A percentile compares a stretch with the other conserved stretches of the same genome.
Evolutionary conservation across 2,888 invertebrate species (phyloP).

Genomic region (Tetanocera ferruginea): DNA sequence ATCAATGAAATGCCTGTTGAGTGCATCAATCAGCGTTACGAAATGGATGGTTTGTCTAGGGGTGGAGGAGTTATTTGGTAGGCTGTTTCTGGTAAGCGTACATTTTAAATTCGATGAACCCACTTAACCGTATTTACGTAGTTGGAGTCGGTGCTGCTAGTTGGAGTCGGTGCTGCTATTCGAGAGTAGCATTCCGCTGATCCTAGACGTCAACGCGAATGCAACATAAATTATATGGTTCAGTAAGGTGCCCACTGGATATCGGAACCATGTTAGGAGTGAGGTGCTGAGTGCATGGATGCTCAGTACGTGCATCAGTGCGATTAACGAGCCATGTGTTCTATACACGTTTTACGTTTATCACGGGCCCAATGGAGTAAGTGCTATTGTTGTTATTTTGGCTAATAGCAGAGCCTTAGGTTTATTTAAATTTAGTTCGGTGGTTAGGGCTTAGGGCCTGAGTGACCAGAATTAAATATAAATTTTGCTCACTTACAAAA

Average conservation of each 20-base stretch:
- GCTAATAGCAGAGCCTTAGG: neutral
- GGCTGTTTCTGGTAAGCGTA: neutral
- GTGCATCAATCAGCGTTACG: neutral
- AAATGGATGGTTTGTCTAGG: neutral
- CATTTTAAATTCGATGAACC: neutral
- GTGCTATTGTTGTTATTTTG: conserved; percentile 8
- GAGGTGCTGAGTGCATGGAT: conserved; percentile 19
- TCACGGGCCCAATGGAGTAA: neutral
- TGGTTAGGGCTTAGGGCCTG: neutral
- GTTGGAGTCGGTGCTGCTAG: conserved; percentile 28
- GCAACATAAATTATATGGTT: conserved; percentile 34
- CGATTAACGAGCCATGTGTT: neutral
- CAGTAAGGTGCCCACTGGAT: conserved; percentile 22
- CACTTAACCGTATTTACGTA: conserved; percentile 6
- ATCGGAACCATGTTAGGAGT: conserved; percentile 10
- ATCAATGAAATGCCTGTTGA: conserved; percentile 12
- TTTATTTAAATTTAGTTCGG: neutral
- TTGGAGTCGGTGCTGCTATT: conserved; percentile 1
- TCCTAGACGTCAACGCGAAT: conserved; percentile 25
- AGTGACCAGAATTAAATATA: conserved; percentile 17
- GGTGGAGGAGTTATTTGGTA: neutral
- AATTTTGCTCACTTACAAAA: neutral
- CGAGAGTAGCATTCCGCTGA: no score
- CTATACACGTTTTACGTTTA: conserved; percentile 10
- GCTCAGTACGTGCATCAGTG: neutral